phyloP scores from a whole-genome alignment of 2,113 vertebrate genomes.

The Pollimyrus isidori region DNA sequence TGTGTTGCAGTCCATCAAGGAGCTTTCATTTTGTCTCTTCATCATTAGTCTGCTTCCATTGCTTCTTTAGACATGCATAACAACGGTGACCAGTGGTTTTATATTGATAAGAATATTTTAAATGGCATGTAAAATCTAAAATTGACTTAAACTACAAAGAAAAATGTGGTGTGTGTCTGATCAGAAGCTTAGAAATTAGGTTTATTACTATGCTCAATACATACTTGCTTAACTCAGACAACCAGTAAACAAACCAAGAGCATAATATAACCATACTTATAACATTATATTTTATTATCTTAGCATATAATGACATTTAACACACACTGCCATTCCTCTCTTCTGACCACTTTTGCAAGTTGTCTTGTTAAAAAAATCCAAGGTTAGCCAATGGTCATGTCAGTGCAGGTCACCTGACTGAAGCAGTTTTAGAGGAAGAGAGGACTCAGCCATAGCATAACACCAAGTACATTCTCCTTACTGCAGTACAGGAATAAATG shows the following conservation, averaged over 20 bases:
- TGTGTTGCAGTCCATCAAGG: not conserved
- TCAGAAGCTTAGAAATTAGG: not conserved
- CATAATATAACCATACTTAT: not conserved
- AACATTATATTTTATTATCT: not conserved
- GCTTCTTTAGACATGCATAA: not conserved
- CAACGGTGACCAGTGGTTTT: not conserved
- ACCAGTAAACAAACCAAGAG: not conserved
- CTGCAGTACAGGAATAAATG: not conserved
- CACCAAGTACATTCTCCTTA: not conserved
- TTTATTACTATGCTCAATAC: not conserved
- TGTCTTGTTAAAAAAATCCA: not conserved
- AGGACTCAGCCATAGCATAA: not conserved
- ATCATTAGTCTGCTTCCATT: not conserved
- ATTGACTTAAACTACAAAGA: not conserved
- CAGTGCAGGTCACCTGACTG: not conserved
- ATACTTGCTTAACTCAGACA: not conserved
- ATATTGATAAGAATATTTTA: not conserved
- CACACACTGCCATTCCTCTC: not conserved
- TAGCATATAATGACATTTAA: not conserved
- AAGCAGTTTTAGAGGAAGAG: not conserved
- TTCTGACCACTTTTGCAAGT: not conserved
- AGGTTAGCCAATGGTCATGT: not conserved
- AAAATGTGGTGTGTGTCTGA: not conserved
- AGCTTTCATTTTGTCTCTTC: not conserved
- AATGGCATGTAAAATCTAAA: not conserved